These are phyloP conservation scores for Anguilla japonica DNA, from an alignment of 2,113 vertebrate genomes.

Conservation along the genomic window DNA sequence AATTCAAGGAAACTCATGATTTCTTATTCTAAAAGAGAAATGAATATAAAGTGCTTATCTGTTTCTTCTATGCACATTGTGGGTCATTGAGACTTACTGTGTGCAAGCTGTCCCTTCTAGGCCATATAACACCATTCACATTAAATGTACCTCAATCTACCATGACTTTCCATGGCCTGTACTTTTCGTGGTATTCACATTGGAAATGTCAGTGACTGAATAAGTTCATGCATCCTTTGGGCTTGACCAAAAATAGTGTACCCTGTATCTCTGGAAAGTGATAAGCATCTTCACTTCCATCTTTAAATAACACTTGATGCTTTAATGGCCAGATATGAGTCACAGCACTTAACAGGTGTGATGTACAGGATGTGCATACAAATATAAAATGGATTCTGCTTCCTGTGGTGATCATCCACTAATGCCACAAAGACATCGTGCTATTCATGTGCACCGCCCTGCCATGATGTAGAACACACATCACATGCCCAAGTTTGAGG, in stretches of 20 bases:
- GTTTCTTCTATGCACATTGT: background rate
- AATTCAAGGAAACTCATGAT: background rate
- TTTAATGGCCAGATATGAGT: background rate
- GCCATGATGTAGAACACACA: background rate
- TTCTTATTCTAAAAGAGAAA: background rate
- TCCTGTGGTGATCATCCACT: background rate
- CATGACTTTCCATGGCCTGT: background rate
- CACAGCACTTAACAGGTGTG: constrained; percentile 2
- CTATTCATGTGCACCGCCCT: background rate
- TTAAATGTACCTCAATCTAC: background rate
- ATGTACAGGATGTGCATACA: constrained; percentile 11
- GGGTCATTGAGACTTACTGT: background rate
- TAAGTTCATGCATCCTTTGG: background rate
- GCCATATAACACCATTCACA: background rate
- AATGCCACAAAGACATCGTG: background rate
- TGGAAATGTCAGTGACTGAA: background rate
- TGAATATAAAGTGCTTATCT: background rate
- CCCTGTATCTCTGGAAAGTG: background rate
- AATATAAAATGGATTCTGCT: constrained; percentile 2
- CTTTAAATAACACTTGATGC: background rate
- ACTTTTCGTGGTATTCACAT: background rate
- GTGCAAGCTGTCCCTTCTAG: background rate
- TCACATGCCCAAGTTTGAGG: background rate
- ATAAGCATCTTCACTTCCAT: background rate
- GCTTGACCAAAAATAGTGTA: background rate